Evolutionary conservation across 2,888 invertebrate genomes (phyloP), one percentile per base, ranked within the genome.

Genomic region (Sicus ferrugineus): DNA sequence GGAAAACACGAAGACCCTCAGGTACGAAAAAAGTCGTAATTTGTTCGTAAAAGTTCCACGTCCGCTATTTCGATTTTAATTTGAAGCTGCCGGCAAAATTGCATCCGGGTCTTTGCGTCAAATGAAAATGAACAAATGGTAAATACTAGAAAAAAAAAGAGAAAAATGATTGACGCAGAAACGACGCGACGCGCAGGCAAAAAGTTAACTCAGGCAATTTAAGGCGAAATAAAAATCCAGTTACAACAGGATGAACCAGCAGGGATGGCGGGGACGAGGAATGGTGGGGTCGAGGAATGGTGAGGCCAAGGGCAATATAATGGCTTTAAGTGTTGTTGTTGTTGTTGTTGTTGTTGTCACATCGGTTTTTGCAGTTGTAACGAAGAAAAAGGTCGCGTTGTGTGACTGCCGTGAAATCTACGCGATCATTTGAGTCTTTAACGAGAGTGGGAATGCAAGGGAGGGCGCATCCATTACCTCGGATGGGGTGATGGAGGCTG

Each of bases 141-240:
- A 21, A 46, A 38, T 23, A 26, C n/a, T 23, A 48, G 26, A 4
- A 30, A 50, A n/a, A 61, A 26, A 38, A 19, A 3, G 11, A 34
- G 52, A 38, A 42, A 42, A 9, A 61, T 38, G 42, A 54, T 2
- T 42, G 42, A 54, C 1, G 26, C 14, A 23, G 54, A 26, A 9
- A 21, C 52, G 52, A 56, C 31, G n/a, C 9, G n/a, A 42, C n/a
- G 46, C 46, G 6, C 46, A 19, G 26, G 30, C 7, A 34, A n/a
- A 16, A 62, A 14, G 7, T 42, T 3, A 1, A 42, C 3, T 1
- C 16, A 4, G 42, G 5, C 23, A 67, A 59, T 67, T 67, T 67
- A 21, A 50, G 31, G 59, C 59, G 46, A 48, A 67, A 67, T 59
- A 59, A 67, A 67, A 67, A 54, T 48, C 58, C 54, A 67, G 59